Conservation (phyloP, 2,888 invertebrate genomes). For the Volucella zonaria region DNA sequence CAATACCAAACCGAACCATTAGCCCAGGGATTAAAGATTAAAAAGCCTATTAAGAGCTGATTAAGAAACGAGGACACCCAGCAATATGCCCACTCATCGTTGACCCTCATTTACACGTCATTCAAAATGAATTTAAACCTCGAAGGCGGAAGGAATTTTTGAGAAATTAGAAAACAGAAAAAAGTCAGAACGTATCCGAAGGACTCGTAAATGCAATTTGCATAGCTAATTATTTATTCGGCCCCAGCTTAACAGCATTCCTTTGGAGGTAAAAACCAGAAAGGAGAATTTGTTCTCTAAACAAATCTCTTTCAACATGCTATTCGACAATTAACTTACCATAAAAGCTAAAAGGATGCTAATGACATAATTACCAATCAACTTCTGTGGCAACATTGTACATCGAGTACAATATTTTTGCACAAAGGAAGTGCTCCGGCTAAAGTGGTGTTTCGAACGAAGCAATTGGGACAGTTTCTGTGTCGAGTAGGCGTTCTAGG, state of each 20-base stretch:
- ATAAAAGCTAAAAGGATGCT: conserved; percentile 14
- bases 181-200: conserved; percentile 5
- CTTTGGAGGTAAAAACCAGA: background rate
- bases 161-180: background rate
- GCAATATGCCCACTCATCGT: conserved; percentile 10
- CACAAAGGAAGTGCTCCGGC: background rate
- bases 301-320: conserved; percentile 5
- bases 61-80: conserved; percentile 10
- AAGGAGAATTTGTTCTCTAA: background rate
- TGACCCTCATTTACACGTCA: conserved; percentile 42
- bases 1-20: too few species aligned
- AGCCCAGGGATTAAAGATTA: conserved; percentile 11
- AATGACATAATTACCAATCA: conserved; percentile 28
- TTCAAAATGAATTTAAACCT: conserved; percentile 3
- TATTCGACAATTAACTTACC: conserved; percentile 24
- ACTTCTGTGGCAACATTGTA: conserved; percentile 1
- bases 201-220: conserved; percentile 25
- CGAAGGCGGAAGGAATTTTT: background rate
- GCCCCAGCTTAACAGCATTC: background rate
- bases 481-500: too few species aligned
- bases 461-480: background rate
- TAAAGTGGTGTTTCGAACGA: background rate
- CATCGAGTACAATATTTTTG: too few species aligned
- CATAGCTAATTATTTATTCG: conserved; percentile 22
- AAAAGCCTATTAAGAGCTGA: conserved; percentile 35